A percentile compares a stretch with the other conserved stretches of the same genome.
Conservation (phyloP, 2,888 invertebrate genomes). For the Hedychridium roseum region DNA sequence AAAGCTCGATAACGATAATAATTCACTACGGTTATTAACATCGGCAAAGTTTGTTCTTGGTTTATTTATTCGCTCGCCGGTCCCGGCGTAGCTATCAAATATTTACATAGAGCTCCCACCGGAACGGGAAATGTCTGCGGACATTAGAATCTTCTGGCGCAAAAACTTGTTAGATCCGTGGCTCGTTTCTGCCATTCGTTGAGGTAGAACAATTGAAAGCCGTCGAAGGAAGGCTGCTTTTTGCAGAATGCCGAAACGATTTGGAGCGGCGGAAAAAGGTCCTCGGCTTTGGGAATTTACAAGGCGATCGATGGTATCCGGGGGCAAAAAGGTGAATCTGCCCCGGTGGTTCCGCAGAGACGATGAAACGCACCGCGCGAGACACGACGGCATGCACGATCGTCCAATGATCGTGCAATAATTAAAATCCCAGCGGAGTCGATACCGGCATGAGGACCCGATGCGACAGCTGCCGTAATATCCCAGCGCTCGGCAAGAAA, state of each 20-base stretch:
- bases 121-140: too few relatives aligned
- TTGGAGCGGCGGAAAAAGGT: not conserved
- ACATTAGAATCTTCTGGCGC: too few relatives aligned
- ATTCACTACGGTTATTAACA: too few relatives aligned
- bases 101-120: too few relatives aligned
- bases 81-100: too few relatives aligned
- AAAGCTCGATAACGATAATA: too few relatives aligned
- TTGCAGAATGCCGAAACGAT: not conserved
- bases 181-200: too few relatives aligned
- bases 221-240: not conserved
- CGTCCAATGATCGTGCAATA: slow-evolving; percentile 3
- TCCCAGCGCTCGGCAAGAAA: slow-evolving; percentile 21
- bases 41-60: too few relatives aligned
- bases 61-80: too few relatives aligned
- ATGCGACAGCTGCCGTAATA: slow-evolving; percentile 27
- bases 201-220: too few relatives aligned
- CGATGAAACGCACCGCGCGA: not conserved
- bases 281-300: not conserved
- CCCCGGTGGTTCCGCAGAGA: not conserved
- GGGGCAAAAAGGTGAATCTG: not conserved
- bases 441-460: not conserved
- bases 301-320: not conserved
- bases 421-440: slow-evolving; percentile 8
- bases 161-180: too few relatives aligned
- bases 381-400: not conserved